Conservation (phyloP, 30 jellyfish, hydroid and myxozoan genomes). For the Pelagia noctiluca region DNA sequence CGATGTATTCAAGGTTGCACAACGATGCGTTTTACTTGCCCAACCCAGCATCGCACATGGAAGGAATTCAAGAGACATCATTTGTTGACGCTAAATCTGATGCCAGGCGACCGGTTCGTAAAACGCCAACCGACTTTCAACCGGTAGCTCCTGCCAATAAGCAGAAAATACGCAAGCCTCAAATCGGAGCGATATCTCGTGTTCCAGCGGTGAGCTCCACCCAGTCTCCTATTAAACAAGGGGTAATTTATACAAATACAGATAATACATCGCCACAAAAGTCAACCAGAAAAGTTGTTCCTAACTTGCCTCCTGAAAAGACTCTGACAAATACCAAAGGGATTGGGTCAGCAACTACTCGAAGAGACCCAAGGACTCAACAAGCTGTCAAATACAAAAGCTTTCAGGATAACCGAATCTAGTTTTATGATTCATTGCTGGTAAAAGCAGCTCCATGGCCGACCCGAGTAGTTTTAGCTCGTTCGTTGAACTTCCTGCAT, state of each 20-base stretch:
- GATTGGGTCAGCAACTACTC: not conserved
- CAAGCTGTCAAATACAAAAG: slow-evolving; percentile 3
- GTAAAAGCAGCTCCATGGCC: too few species aligned
- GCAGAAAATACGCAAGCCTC: slow-evolving; percentile 54
- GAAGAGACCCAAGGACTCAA: not conserved
- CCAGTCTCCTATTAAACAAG: slow-evolving; percentile 56
- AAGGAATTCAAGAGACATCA: not conserved
- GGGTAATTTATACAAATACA: slow-evolving; percentile 27
- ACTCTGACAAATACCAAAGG: not conserved
- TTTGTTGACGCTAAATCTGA: not conserved
- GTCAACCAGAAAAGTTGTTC: slow-evolving; percentile 20
- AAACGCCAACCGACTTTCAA: not conserved
- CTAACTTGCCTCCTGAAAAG: not conserved
- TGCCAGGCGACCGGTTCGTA: not conserved
- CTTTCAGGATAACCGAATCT: not conserved
- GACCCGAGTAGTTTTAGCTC: too few species aligned
- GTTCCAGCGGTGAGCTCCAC: slow-evolving; percentile 56
- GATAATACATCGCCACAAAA: slow-evolving; percentile 11
- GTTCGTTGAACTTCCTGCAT: too few species aligned
- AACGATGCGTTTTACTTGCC: not conserved
- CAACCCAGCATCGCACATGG: not conserved
- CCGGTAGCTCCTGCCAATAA: not conserved
- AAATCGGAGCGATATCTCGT: slow-evolving; percentile 43
- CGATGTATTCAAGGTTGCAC: not conserved
- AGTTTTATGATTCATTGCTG: not conserved